Base-by-base conservation (phyloP, 2,888 invertebrate species). In the Apamea sordens region DNA sequence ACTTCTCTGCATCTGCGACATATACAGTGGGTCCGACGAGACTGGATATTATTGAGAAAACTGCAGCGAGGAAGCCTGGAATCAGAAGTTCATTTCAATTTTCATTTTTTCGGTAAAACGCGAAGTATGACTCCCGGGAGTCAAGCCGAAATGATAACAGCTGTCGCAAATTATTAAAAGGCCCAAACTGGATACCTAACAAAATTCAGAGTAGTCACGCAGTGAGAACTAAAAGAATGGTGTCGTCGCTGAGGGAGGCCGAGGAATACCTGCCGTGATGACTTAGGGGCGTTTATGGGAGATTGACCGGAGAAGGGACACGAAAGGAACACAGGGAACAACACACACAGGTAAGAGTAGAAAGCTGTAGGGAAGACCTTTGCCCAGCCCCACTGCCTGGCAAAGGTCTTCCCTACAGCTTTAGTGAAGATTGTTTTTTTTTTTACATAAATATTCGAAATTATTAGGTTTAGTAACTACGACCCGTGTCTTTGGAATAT, bases 11-110 rank as follows among this genome's bases (percentile, higher is more conserved):
- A 6, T 64, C 11, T 28, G 2, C 3, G 53, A 5, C 36, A 53
- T 67, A 84, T 11, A 65, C 21, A 11, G 41, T 50, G 10, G 85
- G 87, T 18, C 87, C 85, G 7, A 80, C 47, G 2, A 85, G 0
- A 71, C 63, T 6, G 71, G 67, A 44, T 41, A 11, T 0, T 53
- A 59, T 13, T 41, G 76, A 53, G 8, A 85, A 13, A n/a, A 21
- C 0, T 47, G 41, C 15, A 63, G 73, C 24, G n/a, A 61, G 0
- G 11, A 64, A 13, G 21, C 85, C 87, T 87, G 85, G 24, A 85
- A 85, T 15, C 8, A 80, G 61, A 87, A 50, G 64, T 44, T 47
- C 24, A 56, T 56, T 47, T 80, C 1, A 67, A 53, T 77, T 28
- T 68, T 77, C 2, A 24, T 44, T 2, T 47, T 41, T 21, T 36